Percentiles rank a stretch among this genome's conserved stretches.
Evolutionary conservation across 2,113 vertebrate species (phyloP).

Genomic region (Oceanodroma tethys): DNA sequence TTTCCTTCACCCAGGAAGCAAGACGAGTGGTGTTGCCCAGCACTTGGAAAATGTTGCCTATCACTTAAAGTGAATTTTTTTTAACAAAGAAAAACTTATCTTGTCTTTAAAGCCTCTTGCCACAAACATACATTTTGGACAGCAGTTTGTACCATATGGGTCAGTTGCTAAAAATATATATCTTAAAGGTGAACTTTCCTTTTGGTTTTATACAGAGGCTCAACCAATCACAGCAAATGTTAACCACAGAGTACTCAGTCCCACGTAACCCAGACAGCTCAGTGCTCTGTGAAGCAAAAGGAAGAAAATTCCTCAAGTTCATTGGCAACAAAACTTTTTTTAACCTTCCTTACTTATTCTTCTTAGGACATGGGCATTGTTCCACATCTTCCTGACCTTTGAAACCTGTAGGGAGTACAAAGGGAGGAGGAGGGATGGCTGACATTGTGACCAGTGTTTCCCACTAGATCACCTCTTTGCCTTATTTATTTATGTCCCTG

Average conservation of each 20-base stretch:
- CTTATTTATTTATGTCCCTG: background rate
- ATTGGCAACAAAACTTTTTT: background rate
- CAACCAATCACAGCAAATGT: constrained; percentile 39
- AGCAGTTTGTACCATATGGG: background rate
- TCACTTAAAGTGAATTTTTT: background rate
- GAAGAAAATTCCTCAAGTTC: background rate
- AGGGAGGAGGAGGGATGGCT: background rate
- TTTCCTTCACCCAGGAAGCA: background rate
- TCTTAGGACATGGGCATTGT: background rate
- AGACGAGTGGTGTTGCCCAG: background rate
- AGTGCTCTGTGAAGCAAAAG: background rate
- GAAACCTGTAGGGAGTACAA: background rate
- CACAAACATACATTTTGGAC: background rate
- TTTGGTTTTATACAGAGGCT: background rate
- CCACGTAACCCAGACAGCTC: background rate
- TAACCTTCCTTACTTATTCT: background rate
- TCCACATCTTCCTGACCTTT: background rate
- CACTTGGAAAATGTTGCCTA: background rate
- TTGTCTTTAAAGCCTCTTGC: background rate
- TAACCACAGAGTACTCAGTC: background rate
- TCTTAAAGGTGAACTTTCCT: constrained; percentile 4
- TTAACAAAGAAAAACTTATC: background rate
- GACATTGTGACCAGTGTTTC: background rate
- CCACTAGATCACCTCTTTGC: background rate
- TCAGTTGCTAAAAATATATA: constrained; percentile 22